Base-by-base conservation (phyloP, 2,797 vertebrate genomes). In the Loris lydekkerianus region DNA sequence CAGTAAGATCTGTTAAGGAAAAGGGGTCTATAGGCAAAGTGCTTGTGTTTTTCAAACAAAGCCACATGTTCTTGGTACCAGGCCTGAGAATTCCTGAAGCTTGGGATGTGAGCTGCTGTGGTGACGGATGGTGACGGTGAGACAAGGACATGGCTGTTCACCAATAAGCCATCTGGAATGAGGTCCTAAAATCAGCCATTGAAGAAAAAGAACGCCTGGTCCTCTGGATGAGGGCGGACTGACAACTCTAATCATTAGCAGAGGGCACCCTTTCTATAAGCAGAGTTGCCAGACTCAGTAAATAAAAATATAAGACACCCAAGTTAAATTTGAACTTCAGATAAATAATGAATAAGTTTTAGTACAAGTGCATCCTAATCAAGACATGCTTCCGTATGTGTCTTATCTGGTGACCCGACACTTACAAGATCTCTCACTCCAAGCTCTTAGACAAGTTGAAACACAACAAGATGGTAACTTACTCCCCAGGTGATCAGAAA, bases 81-180 rank as follows among this genome's bases (percentile, higher is more conserved):
- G 27, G 31, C 7, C 58, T 7, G 67, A 89, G 61, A 56, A 77
- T 31, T 49, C 43, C 63, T 2, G 46, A 56, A 31, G 49, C 29
- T 81, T 49, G 13, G 76, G 86, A 69, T 73, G 70, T n/a, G 6
- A 29, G 63, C 46, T 40, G 87, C 21, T 27, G 0, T 10, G 3
- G 34, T 15, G 21, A 11, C 5, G 10, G 34, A 18, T 0, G 3
- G 78, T 4, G 21, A 67, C 10, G n/a, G 56, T 3, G 43, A 20
- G 7, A 29, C 56, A 31, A 21, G 75, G 75, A 23, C 61, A 20
- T 1, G 7, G 37, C 10, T 0, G n/a, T 1, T 15, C 53, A 20
- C n/a, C 25, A 1, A 1, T 1, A 21, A 37, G 67, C 60, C 43
- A 20, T 2, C 29, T 37, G 73, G 78, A 46, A 15, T 0, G 18